Conservation (phyloP, 2,888 invertebrate genomes). For the Ormyrus pomaceus region DNA sequence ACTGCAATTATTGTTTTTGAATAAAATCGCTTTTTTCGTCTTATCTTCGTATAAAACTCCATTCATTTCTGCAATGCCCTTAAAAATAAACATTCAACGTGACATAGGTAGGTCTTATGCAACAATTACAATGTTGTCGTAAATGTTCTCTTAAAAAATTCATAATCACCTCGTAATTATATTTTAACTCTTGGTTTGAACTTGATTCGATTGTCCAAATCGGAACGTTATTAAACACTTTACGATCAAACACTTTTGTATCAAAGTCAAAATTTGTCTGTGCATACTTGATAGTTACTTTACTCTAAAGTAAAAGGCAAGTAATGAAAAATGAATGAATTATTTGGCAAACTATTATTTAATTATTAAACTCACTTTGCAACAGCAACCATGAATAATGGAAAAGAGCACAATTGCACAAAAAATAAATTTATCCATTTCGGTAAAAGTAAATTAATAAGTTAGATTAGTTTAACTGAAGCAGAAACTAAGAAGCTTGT, state of each 20-base stretch:
- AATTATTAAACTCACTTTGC: too few relatives aligned
- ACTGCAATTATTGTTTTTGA: conserved; percentile 22
- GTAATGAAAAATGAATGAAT: too few relatives aligned
- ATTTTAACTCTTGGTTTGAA: background rate
- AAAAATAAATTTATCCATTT: too few relatives aligned
- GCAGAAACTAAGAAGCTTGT: too few relatives aligned
- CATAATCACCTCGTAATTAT: conserved; percentile 16
- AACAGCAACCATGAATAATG: too few relatives aligned
- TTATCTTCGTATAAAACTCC: conserved; percentile 20
- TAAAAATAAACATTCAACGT: background rate
- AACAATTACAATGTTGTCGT: background rate
- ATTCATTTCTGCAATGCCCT: conserved; percentile 12
- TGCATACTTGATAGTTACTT: background rate
- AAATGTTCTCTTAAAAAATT: too few relatives aligned
- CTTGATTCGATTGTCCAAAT: conserved; percentile 22
- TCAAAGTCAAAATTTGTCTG: conserved; percentile 4
- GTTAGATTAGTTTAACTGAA: too few relatives aligned
- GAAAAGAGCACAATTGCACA: too few relatives aligned
- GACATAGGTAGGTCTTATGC: too few relatives aligned
- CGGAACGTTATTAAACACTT: conserved; percentile 12
- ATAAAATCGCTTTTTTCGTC: conserved; percentile 16
- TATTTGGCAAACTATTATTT: too few relatives aligned
- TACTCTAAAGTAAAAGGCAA: too few relatives aligned
- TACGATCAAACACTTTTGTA: background rate
- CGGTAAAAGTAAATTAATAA: too few relatives aligned